Base-by-base conservation (phyloP, 2,113 vertebrate genomes). In the Colius striatus region DNA sequence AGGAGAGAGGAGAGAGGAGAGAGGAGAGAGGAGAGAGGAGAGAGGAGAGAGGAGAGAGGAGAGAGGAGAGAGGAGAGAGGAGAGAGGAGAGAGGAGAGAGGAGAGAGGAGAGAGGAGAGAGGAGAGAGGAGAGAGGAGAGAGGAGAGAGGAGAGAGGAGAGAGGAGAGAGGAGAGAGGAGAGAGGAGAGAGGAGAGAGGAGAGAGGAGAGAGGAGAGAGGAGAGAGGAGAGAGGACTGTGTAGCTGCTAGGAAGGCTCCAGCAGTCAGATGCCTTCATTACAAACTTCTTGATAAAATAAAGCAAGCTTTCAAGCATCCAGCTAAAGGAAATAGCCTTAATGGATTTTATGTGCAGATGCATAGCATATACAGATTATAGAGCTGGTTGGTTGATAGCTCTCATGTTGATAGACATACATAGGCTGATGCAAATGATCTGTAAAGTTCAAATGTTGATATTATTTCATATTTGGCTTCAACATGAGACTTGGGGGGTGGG, bases 401-500 rank as follows among this genome's bases (percentile, higher is more conserved):
- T 48, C 11, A 7, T 11, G 34, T 30, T 30, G 25, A 67, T 22
- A 51, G 48, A 54, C 6, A 43, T 18, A 62, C n/a, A 27, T 21
- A 72, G 45, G 13, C 5, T 36, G 21, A 41, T 41, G 19, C 23
- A 78, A 6, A 16, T 16, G 23, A 38, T 43, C 25, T 30, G 19
- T 55, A 26, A 78, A 82, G 23, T 12, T 78, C 30, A 71, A 54
- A 43, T 13, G 34, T 62, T 87, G 13, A 5, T 47, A 66, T 48
- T 2, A 3, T 50, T n/a, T n/a, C n/a, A n/a, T n/a, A n/a, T n/a
- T 61, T 89, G 27, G 16, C 11, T 78, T 71, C 51, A 71, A 85
- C 2, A 4, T n/a, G 13, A 72, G 1, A 47, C 14, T 7, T 27
- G 25, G 16, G 7, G 2, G 2, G 8, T 12, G 7, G 3, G 2